Evolutionary conservation across 2,888 invertebrate genomes (phyloP), one percentile per base, ranked within the genome.

Genomic region (Xanthostigma xanthostigma): DNA sequence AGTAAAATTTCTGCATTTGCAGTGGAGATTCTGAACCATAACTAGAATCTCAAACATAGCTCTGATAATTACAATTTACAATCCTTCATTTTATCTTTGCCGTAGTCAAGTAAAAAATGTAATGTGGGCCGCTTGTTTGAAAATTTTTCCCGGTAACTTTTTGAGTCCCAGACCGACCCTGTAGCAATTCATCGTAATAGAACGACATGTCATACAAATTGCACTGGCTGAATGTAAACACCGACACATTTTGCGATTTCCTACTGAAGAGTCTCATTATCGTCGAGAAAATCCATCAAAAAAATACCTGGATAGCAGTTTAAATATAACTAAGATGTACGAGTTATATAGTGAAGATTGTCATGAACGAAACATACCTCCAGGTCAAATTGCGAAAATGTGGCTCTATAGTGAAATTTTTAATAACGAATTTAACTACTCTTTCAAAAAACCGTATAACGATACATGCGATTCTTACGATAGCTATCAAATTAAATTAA

Each of bases 331-430:
- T 17, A 48, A 33, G 13, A 55, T 55, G 53, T 51, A 50, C 39
- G 38, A 49, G 41, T 13, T 51, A 36, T 51, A 46, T 43, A 14
- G 42, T 49, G 45, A 48, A 36, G 48, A 53, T 46, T 53, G 44
- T 47, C 13, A 47, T 42, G 47, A 47, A 47, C 40, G 50, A 38
- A 14, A 49, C 43, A 50, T 51, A 37, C 39, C 48, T 36, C 44
- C 40, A 43, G 44, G 51, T 45, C 41, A 45, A 27, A 52, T 53
- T 48, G 44, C 50, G 36, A 53, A 53, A 42, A n/a, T 48, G 35
- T 54, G 55, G 53, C 45, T 52, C 9, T 49, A 52, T 45, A 27
- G 42, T 44, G 44, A 53, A 45, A 54, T 53, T 46, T 53, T 55
- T 36, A 53, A 52, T 43, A 45, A 44, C 35, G 53, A 51, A 42